phyloP scores from a whole-genome alignment of 2,888 invertebrate genomes.

The Achlya flavicornis region DNA sequence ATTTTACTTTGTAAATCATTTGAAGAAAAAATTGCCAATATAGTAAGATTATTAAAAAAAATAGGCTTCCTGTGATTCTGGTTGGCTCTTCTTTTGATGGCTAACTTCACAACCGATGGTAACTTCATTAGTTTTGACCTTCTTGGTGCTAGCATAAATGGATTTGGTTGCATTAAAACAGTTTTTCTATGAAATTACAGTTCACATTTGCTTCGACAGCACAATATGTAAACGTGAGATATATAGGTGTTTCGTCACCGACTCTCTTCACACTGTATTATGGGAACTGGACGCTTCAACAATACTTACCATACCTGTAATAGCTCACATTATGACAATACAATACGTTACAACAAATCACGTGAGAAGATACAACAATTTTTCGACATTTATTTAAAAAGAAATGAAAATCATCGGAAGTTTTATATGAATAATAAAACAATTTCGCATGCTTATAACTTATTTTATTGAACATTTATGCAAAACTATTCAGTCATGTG shows the following conservation, averaged over 20 bases:
- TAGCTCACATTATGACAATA: neutral
- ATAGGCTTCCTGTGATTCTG: no score
- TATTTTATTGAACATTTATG: slow-evolving; percentile 31
- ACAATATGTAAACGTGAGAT: neutral
- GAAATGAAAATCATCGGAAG: neutral
- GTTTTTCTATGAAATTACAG: no score
- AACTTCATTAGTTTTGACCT: no score
- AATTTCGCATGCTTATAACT: slow-evolving; percentile 3
- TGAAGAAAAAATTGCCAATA: neutral
- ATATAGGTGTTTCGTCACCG: neutral
- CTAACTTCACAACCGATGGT: no score
- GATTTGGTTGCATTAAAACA: no score
- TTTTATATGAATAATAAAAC: neutral
- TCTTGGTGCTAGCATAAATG: no score
- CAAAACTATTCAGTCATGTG: slow-evolving; percentile 28
- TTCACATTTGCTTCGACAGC: no score
- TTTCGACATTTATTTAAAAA: neutral
- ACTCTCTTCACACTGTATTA: neutral
- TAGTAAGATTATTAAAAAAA: no score
- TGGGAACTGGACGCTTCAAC: neutral
- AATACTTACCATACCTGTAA: neutral
- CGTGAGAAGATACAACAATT: neutral
- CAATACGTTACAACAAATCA: neutral
- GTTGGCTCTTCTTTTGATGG: no score
- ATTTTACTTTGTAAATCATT: no score